These are phyloP conservation scores for Pseudanteris insignis DNA, from an alignment of 2,888 invertebrate genomes.

Conservation along the genomic window DNA sequence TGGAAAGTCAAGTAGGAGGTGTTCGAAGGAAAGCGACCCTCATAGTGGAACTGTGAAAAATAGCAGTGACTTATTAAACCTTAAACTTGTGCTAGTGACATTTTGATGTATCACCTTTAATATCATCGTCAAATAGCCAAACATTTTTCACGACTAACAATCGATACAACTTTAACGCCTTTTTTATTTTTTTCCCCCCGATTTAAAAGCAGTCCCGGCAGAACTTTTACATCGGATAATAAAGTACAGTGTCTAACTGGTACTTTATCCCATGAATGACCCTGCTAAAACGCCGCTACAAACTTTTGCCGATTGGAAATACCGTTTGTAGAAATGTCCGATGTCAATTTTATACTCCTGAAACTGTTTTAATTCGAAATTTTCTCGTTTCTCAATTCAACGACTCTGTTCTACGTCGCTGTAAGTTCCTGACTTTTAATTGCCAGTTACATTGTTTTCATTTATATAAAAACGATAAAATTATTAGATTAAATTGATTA, in stretches of 20 bases:
- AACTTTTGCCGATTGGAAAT: slow-evolving; percentile 10
- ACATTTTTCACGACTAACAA: slow-evolving; percentile 48
- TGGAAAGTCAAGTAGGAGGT: slow-evolving; percentile 21
- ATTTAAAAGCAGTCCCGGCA: slow-evolving; percentile 10
- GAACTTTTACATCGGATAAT: slow-evolving; percentile 17
- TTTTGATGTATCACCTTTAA: slow-evolving; percentile 45
- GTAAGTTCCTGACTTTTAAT: too few species aligned
- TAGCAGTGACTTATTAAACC: slow-evolving; percentile 63
- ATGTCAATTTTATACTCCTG: too few species aligned
- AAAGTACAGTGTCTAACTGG: slow-evolving; percentile 12
- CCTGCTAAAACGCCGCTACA: background rate
- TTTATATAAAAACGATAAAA: too few species aligned
- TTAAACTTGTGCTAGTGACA: slow-evolving; percentile 54
- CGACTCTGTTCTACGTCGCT: too few species aligned
- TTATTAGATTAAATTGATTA: too few species aligned
- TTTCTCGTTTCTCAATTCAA: too few species aligned
- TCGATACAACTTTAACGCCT: slow-evolving; percentile 32
- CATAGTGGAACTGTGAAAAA: slow-evolving; percentile 56
- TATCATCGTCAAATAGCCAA: slow-evolving; percentile 51
- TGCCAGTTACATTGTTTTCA: too few species aligned
- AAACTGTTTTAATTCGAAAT: too few species aligned
- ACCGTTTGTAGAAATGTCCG: too few species aligned
- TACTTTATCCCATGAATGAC: slow-evolving; percentile 9
- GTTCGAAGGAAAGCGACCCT: slow-evolving; percentile 31
- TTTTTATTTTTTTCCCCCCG: slow-evolving; percentile 26